phyloP scores from a whole-genome alignment of 2,888 invertebrate species.

The Platycheirus albimanus region DNA sequence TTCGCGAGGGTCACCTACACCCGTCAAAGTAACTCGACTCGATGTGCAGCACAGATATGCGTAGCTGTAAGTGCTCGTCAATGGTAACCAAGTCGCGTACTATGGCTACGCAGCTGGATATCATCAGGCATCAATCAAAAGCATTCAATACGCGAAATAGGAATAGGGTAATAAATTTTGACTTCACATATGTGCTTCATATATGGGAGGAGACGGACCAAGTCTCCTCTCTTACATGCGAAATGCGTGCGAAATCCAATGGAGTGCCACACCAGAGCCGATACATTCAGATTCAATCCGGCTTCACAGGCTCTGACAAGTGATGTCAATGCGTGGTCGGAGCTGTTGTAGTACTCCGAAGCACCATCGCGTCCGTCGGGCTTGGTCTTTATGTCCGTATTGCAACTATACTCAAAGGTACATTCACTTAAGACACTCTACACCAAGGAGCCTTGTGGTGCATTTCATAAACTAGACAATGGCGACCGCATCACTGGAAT shows the following conservation, averaged over 20 bases:
- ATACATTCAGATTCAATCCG: conserved; percentile 44
- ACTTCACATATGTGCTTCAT: conserved; percentile 14
- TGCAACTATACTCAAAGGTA: conserved; percentile 38
- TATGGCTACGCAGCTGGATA: conserved; percentile 49
- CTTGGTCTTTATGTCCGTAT: conserved; percentile 22
- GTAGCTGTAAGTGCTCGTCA: conserved; percentile 23
- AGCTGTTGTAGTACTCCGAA: conserved; percentile 25
- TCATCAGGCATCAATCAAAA: conserved; percentile 63
- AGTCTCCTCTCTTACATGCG: conserved; percentile 12
- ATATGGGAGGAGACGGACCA: neutral
- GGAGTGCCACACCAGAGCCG: conserved; percentile 26
- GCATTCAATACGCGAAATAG: conserved; percentile 49
- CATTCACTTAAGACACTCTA: conserved; percentile 53
- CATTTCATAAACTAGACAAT: conserved; percentile 28
- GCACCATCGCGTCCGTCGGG: too few species aligned
- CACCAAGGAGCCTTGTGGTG: conserved; percentile 48
- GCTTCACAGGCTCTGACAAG: conserved; percentile 50
- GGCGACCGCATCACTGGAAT: neutral
- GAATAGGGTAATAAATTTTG: conserved; percentile 56
- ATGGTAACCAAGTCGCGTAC: conserved; percentile 32
- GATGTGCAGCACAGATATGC: neutral
- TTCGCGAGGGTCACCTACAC: conserved; percentile 49
- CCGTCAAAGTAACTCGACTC: conserved; percentile 11
- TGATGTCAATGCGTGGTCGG: conserved; percentile 69
- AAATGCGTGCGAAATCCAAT: conserved; percentile 63